Evolutionary conservation across 2,113 vertebrate genomes (phyloP), one percentile per base, ranked within the genome.

Genomic region (Corvus hawaiiensis): DNA sequence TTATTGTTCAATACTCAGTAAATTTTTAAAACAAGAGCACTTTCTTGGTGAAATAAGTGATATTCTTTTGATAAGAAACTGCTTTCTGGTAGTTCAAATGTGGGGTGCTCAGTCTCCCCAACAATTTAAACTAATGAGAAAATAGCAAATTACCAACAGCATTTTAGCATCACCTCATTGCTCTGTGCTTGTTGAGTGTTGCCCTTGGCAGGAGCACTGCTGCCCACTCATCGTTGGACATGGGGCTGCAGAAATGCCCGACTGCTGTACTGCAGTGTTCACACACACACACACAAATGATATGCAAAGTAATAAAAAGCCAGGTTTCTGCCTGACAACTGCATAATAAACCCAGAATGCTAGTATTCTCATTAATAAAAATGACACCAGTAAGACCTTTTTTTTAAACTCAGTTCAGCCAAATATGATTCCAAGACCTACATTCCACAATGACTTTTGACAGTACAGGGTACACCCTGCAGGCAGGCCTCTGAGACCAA

Each of bases 321-420:
- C n/a, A 83, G 32, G 15, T 64, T 79, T 85, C 30, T 49, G 21
- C 28, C 58, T 83, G 11, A 22, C 33, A 83, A 43, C 81, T 82
- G 41, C 44, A 32, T 46, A 77, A 64, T 67, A n/a, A 89, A 14
- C 51, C 51, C 64, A 73, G 56, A 74, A 71, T 59, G n/a, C 44
- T 71, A 66, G 35, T 44, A 68, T 58, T 94, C 23, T 69, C 28
- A 30, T 72, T 86, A 83, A 55, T 52, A 79, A 48, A 94, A 86
- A 39, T 61, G 20, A 79, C 62, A 74, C 16, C 41, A 58, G 17
- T 84, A 63, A 64, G 30, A 27, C 4, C 4, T 8, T 59, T 28
- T 24, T 58, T 64, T 30, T 6, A 30, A 66, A 46, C 10, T 73
- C 23, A 26, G 3, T 58, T 67, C 39, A 89, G 49, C 10, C 39